Evolutionary conservation across 2,113 vertebrate genomes (phyloP).

Genomic region (Channa argus): DNA sequence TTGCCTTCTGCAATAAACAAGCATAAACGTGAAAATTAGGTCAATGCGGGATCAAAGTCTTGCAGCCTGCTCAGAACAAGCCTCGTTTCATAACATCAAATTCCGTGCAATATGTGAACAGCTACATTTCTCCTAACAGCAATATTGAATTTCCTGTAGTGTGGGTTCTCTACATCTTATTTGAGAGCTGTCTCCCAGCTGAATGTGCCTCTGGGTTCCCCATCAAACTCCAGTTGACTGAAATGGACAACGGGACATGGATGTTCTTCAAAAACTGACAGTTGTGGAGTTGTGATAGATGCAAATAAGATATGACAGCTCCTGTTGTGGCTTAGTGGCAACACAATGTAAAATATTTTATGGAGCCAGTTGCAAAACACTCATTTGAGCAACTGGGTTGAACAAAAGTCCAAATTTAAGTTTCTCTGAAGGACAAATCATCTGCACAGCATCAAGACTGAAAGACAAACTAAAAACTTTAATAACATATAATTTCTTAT

Average conservation of each 20-base stretch:
- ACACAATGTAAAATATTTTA: too few species aligned
- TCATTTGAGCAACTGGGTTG: too few species aligned
- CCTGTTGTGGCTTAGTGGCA: too few species aligned
- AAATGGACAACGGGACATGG: slow-evolving; percentile 9
- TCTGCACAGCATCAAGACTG: too few species aligned
- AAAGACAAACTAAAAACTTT: too few species aligned
- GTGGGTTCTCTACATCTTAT: neutral
- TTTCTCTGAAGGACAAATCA: slow-evolving; percentile 4
- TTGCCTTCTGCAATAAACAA: slow-evolving; percentile 9
- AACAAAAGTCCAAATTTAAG: neutral
- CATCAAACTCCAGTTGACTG: slow-evolving; percentile 20
- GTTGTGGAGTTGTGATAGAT: slow-evolving; percentile 27
- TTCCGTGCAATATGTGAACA: neutral
- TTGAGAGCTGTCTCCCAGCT: slow-evolving; percentile 11
- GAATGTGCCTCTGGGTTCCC: neutral
- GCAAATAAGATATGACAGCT: slow-evolving; percentile 39
- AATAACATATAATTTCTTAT: too few species aligned
- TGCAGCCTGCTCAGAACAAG: slow-evolving; percentile 2
- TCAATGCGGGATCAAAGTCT: slow-evolving; percentile 45
- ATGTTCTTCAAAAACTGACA: slow-evolving; percentile 20
- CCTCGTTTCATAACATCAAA: neutral
- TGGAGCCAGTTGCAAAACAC: neutral
- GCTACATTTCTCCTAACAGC: neutral
- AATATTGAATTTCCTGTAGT: neutral
- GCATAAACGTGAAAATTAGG: slow-evolving; percentile 8